Evolutionary conservation across 2,113 vertebrate genomes (phyloP).

Genomic region (Brevimyrus niger): DNA sequence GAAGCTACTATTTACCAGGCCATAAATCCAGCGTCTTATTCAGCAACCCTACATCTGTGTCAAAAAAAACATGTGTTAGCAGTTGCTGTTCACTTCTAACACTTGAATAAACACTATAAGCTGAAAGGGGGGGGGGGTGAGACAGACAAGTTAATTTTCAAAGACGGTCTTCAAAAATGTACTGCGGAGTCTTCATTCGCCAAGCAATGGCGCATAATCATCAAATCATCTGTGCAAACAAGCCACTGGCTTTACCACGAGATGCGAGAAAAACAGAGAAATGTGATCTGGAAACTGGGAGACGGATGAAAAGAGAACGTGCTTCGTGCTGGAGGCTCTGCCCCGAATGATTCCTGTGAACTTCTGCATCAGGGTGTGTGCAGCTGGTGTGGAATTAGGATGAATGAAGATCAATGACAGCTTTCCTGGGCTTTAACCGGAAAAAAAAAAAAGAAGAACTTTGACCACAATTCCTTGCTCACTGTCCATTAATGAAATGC

Average conservation of each 20-base stretch:
- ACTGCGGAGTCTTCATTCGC: constrained; percentile 23
- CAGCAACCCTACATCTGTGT: not conserved
- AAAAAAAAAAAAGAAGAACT: not conserved
- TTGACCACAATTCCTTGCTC: not conserved
- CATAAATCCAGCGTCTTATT: not conserved
- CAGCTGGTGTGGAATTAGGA: not conserved
- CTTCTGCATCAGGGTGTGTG: constrained; percentile 51
- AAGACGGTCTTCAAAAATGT: constrained; percentile 5
- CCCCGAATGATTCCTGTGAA: constrained; percentile 28
- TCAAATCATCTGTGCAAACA: constrained; percentile 46
- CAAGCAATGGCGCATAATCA: constrained; percentile 25
- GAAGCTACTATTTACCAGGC: not conserved
- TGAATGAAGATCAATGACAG: not conserved
- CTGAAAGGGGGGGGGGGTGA: not conserved
- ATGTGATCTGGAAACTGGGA: constrained; percentile 2
- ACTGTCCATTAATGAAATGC: not conserved
- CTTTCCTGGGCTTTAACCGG: not conserved
- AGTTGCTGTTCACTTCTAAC: constrained; percentile 2
- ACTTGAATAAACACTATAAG: not conserved
- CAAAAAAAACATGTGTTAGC: not conserved
- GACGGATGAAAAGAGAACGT: not conserved
- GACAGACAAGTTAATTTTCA: not conserved
- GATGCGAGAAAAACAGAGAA: constrained; percentile 10
- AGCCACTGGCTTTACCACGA: constrained; percentile 27
- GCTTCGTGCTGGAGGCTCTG: constrained; percentile 30